A percentile compares a stretch with the other conserved stretches of the same genome.
Evolutionary conservation across 2,797 vertebrate genomes (phyloP).

Genomic region (Todus mexicanus): DNA sequence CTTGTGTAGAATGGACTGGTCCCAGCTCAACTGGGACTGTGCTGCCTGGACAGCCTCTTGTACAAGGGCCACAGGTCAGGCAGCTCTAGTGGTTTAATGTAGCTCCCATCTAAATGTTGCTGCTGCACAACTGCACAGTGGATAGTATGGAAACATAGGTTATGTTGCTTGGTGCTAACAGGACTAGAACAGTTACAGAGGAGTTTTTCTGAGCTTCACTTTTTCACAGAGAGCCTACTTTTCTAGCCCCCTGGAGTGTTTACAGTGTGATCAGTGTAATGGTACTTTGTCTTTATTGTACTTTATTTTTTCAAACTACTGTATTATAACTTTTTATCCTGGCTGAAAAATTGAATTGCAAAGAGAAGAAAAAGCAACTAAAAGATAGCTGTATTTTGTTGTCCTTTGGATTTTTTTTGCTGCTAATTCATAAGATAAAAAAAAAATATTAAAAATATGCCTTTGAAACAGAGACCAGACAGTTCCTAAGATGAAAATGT

Average conservation of each 20-base stretch:
- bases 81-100: background rate
- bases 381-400: background rate
- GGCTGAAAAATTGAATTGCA: background rate
- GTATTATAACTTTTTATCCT: background rate
- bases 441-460: background rate
- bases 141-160: background rate
- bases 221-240: background rate
- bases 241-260: background rate
- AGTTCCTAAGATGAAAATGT: background rate
- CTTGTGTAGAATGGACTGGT: background rate
- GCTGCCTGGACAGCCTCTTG: background rate
- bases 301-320: background rate
- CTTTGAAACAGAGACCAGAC: background rate
- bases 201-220: background rate
- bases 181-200: background rate
- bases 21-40: background rate
- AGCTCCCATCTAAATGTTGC: background rate
- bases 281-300: background rate
- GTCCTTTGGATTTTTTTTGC: background rate
- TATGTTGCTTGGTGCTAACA: background rate
- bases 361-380: background rate
- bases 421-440: background rate
- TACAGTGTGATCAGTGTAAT: background rate
- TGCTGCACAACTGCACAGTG: background rate
- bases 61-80: background rate